Evolutionary conservation across 2,797 vertebrate genomes (phyloP).

Genomic region (Tapirus indicus): DNA sequence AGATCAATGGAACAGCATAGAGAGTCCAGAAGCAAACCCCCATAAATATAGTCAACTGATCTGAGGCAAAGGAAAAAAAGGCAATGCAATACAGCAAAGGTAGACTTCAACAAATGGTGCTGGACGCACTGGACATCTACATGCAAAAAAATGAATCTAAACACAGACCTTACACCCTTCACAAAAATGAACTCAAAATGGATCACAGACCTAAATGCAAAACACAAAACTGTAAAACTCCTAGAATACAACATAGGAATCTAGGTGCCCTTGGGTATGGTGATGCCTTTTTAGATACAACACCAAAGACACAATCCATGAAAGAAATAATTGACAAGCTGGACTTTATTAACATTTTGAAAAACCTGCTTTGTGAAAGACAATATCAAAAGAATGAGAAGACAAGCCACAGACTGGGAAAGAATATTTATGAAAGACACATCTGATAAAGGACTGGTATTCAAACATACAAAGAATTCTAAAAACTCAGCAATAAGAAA

Average conservation of each 20-base stretch:
- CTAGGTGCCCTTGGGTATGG: background rate
- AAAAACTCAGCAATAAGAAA: background rate
- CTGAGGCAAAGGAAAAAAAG: background rate
- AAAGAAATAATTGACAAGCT: background rate
- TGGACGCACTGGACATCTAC: background rate
- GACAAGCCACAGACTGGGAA: background rate
- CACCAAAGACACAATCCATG: background rate
- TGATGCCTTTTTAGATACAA: background rate
- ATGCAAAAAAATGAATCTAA: background rate
- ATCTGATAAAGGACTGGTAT: background rate
- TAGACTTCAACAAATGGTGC: background rate
- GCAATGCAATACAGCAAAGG: background rate
- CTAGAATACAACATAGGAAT: background rate
- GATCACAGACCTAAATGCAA: background rate
- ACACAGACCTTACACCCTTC: background rate
- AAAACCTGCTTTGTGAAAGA: background rate
- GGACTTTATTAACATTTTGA: background rate
- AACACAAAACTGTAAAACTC: background rate
- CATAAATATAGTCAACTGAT: background rate
- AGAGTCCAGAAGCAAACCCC: background rate
- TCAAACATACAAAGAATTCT: background rate
- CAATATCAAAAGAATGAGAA: background rate
- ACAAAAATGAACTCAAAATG: background rate
- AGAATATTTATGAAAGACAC: background rate
- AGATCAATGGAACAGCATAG: background rate